Evolutionary conservation across 2,888 invertebrate species (phyloP).

Genomic region (Scelioninae gen. 2): DNA sequence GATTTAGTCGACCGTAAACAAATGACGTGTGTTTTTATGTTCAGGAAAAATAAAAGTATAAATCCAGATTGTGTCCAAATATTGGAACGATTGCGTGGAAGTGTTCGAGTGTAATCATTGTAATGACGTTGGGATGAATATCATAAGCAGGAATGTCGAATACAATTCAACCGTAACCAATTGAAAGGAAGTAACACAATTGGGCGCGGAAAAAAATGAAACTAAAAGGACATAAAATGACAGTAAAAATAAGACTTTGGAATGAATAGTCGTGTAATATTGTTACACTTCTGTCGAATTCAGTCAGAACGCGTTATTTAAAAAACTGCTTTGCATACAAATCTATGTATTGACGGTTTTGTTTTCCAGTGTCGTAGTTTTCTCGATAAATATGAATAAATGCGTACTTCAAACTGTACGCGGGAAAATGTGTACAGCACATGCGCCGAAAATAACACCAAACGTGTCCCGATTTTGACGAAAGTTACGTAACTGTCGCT

Average conservation of each 20-base stretch:
- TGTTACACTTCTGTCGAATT: background rate
- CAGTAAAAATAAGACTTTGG: background rate
- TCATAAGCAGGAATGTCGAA: background rate
- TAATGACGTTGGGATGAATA: no score
- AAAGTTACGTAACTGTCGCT: conserved; percentile 28
- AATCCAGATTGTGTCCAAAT: conserved; percentile 33
- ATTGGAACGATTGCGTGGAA: conserved; percentile 8
- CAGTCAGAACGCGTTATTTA: conserved; percentile 1
- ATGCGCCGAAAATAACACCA: conserved; percentile 14
- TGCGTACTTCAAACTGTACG: conserved; percentile 16
- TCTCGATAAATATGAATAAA: conserved; percentile 10
- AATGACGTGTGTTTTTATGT: conserved; percentile 19
- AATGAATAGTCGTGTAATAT: background rate
- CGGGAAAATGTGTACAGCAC: conserved; percentile 21
- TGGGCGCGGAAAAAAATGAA: no score
- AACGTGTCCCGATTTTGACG: conserved; percentile 11
- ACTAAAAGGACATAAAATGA: background rate
- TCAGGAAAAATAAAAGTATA: conserved; percentile 10
- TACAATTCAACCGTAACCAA: background rate
- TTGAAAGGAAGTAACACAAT: background rate
- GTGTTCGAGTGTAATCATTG: conserved; percentile 12
- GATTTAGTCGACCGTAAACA: conserved; percentile 6
- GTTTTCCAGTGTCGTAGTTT: conserved; percentile 16
- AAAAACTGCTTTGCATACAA: conserved; percentile 23
- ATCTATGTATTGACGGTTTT: conserved; percentile 3